Percentiles rank a stretch among this genome's conserved stretches.
phyloP scores from a whole-genome alignment of 2,888 invertebrate species.

The Allophyes oxyacanthae region DNA sequence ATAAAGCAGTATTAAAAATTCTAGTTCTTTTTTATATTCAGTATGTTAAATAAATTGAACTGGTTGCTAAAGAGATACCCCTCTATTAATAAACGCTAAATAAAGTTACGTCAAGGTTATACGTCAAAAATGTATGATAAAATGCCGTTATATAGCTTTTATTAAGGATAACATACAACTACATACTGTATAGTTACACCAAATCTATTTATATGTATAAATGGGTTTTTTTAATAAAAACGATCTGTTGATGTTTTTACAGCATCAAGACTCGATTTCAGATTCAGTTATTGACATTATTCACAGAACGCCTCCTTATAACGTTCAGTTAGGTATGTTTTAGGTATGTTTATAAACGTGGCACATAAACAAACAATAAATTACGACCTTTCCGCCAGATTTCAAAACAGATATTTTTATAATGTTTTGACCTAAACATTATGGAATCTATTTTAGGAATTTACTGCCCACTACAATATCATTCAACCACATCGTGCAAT shows the following conservation, averaged over 20 bases:
- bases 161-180: slow-evolving; percentile 2
- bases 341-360: slow-evolving; percentile 10
- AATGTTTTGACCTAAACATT: slow-evolving; percentile 4
- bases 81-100: too few species aligned
- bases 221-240: too few species aligned
- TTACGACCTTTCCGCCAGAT: slow-evolving; percentile 34
- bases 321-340: slow-evolving; percentile 16
- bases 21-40: slow-evolving; percentile 2
- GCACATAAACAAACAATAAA: slow-evolving; percentile 36
- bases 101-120: too few species aligned
- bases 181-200: too few species aligned
- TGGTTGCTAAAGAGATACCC: slow-evolving; percentile 21
- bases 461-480: background rate
- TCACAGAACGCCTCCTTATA: slow-evolving; percentile 14
- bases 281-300: slow-evolving; percentile 14
- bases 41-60: slow-evolving; percentile 8
- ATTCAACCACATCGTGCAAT: slow-evolving; percentile 4
- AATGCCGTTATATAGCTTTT: too few species aligned
- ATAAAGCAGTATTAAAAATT: background rate
- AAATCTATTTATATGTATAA: too few species aligned
- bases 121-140: too few species aligned
- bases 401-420: slow-evolving; percentile 29
- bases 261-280: too few species aligned
- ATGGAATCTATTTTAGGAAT: slow-evolving; percentile 7
- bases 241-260: too few species aligned